phyloP scores from a whole-genome alignment of 2,888 invertebrate species.

The Meteorus colon region DNA sequence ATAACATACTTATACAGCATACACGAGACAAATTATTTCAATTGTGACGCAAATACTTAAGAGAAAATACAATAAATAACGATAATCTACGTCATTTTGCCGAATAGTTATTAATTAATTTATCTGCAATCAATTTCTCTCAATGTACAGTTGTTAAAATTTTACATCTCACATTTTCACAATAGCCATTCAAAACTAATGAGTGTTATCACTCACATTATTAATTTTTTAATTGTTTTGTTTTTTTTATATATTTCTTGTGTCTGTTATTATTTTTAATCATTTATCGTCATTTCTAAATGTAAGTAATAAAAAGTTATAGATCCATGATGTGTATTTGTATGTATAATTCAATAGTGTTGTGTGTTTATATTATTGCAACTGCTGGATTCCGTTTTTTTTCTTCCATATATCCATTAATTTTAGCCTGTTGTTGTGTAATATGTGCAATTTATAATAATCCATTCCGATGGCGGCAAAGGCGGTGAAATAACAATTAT shows the following conservation, averaged over 20 bases:
- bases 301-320: slow-evolving; percentile 13
- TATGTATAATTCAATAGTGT: neutral
- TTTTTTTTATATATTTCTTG: neutral
- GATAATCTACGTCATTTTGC: slow-evolving; percentile 61
- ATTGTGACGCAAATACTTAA: neutral
- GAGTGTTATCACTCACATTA: neutral
- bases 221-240: neutral
- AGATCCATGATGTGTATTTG: neutral
- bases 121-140: slow-evolving; percentile 11
- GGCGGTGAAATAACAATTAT: neutral
- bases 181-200: neutral
- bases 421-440: neutral
- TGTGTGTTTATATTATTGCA: neutral
- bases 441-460: slow-evolving; percentile 6
- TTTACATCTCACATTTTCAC: neutral
- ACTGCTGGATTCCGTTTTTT: slow-evolving; percentile 46
- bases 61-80: slow-evolving; percentile 45
- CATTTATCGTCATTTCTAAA: neutral
- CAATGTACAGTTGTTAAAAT: slow-evolving; percentile 48
- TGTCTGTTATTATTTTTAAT: neutral
- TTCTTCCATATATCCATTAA: neutral
- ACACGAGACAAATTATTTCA: neutral
- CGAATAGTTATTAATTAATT: slow-evolving; percentile 59
- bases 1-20: neutral
- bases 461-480: neutral